Base-by-base conservation (phyloP, 2,797 vertebrate genomes). In the Gallinago nigripennis region DNA sequence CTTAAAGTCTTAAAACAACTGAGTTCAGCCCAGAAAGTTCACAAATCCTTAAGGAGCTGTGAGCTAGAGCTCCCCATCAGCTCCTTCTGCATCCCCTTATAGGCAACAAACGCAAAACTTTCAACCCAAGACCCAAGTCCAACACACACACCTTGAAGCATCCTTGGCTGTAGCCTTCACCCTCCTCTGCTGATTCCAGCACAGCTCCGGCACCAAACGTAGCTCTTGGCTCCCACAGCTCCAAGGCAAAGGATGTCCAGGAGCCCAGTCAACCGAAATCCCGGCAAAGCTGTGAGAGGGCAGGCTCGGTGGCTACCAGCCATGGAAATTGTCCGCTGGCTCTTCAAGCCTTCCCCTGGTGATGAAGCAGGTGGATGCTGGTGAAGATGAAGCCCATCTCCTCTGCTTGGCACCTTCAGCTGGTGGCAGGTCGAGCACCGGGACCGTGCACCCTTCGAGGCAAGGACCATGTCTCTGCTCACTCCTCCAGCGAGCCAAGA, bases 141-240 rank as follows among this genome's bases (percentile, higher is more conserved):
- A n/a, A 43, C 3, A 57, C 41, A 57, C 41, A 0, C n/a, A 87
- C 66, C 80, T 70, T 14, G 23, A 15, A 23, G 53, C 51, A 45
- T 18, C 33, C 35, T 37, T 60, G 24, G 58, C 58, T 35, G n/a
- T 35, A 58, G 50, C 13, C 35, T 43, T 25, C 75, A 16, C 4
- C 28, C 31, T 72, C 37, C 45, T 58, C 45, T 58, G 21, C 3
- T 2, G 2, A 3, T 18, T 72, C 60, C 9, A 8, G 41, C 41
- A 8, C 57, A 85, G 68, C 33, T 58, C 80, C 41, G 4, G 64
- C 68, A 35, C 0, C 8, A 1, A 17, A 51, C 0, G 2, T 1
- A 3, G 33, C 65, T 45, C 72, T 58, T 2, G 1, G 60, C 41
- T 69, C 77, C 9, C 0, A 0, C 0, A 12, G 54, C 33, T 94